These are phyloP conservation scores for Enteromius trimaculatus DNA, from an alignment of 2,797 vertebrate species.

Conservation along the genomic window DNA sequence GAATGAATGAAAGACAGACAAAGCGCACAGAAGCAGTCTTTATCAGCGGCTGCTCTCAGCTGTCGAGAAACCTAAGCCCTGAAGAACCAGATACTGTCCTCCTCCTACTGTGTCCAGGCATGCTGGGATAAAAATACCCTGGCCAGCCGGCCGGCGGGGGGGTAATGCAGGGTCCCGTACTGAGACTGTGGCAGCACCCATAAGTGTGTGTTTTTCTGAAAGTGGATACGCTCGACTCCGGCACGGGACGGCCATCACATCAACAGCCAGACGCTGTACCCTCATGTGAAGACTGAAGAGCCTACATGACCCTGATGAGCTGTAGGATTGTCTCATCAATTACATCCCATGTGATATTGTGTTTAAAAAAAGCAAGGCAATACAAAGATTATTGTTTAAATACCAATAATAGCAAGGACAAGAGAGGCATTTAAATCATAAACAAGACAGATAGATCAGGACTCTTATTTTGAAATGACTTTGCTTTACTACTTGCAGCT, in stretches of 20 bases:
- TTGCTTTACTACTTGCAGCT: too few species aligned
- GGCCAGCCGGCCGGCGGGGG: neutral
- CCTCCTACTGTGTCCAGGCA: constrained; percentile 11
- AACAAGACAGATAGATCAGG: too few species aligned
- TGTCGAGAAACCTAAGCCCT: constrained; percentile 53
- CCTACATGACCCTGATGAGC: neutral
- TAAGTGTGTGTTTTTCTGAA: constrained; percentile 13
- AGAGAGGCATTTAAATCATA: too few species aligned
- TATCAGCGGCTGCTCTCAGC: constrained; percentile 34
- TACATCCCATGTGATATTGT: neutral
- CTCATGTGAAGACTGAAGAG: neutral
- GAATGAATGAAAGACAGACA: neutral
- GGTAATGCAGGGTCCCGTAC: constrained; percentile 20
- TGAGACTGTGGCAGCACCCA: neutral
- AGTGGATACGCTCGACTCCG: constrained; percentile 7
- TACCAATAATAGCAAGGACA: too few species aligned
- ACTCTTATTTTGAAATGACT: too few species aligned
- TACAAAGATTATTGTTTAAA: neutral
- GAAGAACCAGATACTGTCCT: constrained; percentile 41
- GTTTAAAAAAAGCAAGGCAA: neutral
- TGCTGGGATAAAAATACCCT: constrained; percentile 60
- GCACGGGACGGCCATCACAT: neutral
- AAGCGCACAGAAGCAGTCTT: constrained; percentile 3
- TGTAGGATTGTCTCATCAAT: neutral
- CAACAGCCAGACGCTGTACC: neutral